Base-by-base conservation (phyloP, 2,113 vertebrate genomes). In the Capreolus pygargus region DNA sequence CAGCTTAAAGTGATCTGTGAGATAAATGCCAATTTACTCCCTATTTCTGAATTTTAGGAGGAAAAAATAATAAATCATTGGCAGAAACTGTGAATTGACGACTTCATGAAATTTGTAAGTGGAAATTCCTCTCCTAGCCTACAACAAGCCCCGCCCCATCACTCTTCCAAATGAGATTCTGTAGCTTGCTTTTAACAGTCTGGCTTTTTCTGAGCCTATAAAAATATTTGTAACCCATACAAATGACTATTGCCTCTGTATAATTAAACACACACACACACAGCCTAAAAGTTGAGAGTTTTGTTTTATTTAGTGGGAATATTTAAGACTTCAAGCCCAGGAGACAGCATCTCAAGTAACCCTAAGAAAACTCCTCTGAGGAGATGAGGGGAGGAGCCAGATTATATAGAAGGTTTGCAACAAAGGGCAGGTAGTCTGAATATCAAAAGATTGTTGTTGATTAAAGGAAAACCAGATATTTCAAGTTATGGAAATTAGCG, bases 71-170 rank as follows among this genome's bases (percentile, higher is more conserved):
- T 55, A 76, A 87, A 74, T 93, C 39, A 79, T 76, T 85, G 86
- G 33, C 39, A 76, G 82, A 93, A 76, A 78, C 33, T 58, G 11
- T 88, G 54, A 95, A 95, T 96, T 92, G 83, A 79, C 85, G 30
- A 97, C 43, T 64, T n/a, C 39, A 83, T 76, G n/a, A 89, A 67
- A 83, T 92, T 86, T 19, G 57, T 67, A 95, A 47, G 43, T 30
- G 60, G 23, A 45, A 89, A 61, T 88, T 36, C 15, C 19, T 54
- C 27, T 90, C 70, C 27, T 57, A 50, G 14, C 9, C 19, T 67
- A 60, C 36, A 61, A 16, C 58, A 92, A 82, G 30, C 6, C 30
- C 27, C 21, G 25, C 30, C 14, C 15, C 3, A 64, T 58, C n/a
- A 19, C 30, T 78, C 50, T 94, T 87, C 36, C 70, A 83, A 90